A percentile compares a stretch with the other conserved stretches of the same genome.
phyloP scores from a whole-genome alignment of 2,113 vertebrate genomes.

The Eudyptes chrysolophus region DNA sequence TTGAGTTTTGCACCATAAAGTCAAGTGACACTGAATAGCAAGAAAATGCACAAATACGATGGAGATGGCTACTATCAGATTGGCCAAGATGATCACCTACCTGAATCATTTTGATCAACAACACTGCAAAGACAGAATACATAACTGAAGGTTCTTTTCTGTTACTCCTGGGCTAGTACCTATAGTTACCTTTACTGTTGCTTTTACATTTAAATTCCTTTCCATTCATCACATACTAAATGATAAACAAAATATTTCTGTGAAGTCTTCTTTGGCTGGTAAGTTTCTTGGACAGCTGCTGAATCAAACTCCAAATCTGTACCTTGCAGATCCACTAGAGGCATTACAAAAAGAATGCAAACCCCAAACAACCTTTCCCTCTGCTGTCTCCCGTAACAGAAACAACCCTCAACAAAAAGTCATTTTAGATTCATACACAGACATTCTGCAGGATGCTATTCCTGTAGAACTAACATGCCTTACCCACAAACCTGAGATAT shows the following conservation, averaged over 20 bases:
- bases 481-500: neutral
- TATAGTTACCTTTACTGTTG: neutral
- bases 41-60: neutral
- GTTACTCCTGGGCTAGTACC: neutral
- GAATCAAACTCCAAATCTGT: neutral
- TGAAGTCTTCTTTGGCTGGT: neutral
- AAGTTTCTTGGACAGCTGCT: neutral
- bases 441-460: neutral
- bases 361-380: neutral
- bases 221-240: neutral
- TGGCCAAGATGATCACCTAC: neutral
- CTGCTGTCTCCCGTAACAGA: neutral
- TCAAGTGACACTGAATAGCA: neutral
- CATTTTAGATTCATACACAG: neutral
- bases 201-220: neutral
- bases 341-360: neutral
- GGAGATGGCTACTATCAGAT: neutral
- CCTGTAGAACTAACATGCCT: neutral
- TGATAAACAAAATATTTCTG: neutral
- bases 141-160: neutral
- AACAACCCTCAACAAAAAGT: accelerated
- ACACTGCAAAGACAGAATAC: neutral
- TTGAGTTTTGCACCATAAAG: neutral
- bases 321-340: neutral
- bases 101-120: neutral